These are phyloP conservation scores for Clistopyga incitator DNA, from an alignment of 2,888 invertebrate species.

Conservation along the genomic window DNA sequence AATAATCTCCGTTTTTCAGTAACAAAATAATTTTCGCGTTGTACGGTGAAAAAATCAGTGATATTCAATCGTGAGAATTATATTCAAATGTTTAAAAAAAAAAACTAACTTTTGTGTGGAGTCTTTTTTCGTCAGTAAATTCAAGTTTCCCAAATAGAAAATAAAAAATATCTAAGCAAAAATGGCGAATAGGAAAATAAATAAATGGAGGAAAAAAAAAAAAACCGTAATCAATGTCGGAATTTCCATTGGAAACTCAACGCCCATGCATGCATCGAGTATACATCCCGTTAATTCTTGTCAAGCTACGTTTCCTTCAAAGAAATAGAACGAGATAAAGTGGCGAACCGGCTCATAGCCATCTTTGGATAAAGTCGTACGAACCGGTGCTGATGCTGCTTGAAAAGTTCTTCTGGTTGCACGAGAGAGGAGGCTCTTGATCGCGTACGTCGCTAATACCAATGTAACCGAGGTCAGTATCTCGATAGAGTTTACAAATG, in stretches of 20 bases:
- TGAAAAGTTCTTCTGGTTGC: slow-evolving; percentile 20
- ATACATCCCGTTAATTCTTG: slow-evolving; percentile 46
- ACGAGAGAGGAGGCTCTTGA: slow-evolving; percentile 38
- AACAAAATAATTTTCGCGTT: no score
- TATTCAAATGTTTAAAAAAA: no score
- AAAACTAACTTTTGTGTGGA: no score
- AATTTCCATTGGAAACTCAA: neutral
- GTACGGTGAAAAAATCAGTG: no score
- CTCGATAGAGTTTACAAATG: slow-evolving; percentile 4
- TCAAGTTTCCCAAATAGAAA: no score
- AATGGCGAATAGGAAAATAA: no score
- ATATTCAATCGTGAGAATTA: no score
- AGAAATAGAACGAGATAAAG: slow-evolving; percentile 12
- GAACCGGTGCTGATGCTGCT: slow-evolving; percentile 16
- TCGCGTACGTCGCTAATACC: slow-evolving; percentile 38
- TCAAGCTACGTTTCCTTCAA: slow-evolving; percentile 40
- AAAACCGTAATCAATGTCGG: neutral
- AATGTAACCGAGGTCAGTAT: slow-evolving; percentile 27
- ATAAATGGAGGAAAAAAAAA: no score
- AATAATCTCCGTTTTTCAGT: no score
- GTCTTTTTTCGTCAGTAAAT: no score
- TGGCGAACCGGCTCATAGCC: slow-evolving; percentile 51
- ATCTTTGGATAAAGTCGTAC: slow-evolving; percentile 55
- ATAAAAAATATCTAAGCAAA: no score
- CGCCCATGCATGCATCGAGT: slow-evolving; percentile 15